Evolutionary conservation across 2,113 vertebrate genomes (phyloP), one percentile per base, ranked within the genome.

Genomic region (Hydrochoerus hydrochaeris): DNA sequence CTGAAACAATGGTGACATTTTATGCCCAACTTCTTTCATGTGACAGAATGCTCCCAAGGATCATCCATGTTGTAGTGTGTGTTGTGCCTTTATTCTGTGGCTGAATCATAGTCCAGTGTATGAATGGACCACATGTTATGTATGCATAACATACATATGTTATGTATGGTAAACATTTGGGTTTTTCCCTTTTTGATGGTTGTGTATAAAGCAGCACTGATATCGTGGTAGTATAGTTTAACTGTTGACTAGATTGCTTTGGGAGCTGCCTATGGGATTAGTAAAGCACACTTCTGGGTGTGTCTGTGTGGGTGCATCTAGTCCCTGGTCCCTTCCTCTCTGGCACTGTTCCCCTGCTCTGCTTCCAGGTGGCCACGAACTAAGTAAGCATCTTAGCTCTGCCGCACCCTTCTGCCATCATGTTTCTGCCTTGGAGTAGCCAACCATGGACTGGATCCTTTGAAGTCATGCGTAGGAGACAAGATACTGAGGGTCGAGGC

Each of bases 31-130:
- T 41, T 38, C 75, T 19, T 30, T 62, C 44, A 22, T 20, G 35
- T n/a, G 30, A 85, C 54, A 92, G 77, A 54, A 30, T 62, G 54
- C 22, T 69, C 71, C 67, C 65, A 84, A 12, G 6, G 32, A 44
- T 44, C 3, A 13, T 9, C 12, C 26, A 13, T 4, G 49, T 17
- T 16, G 3, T 4, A 20, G 62, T 41, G 1, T 22, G 4, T 11
- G 7, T 49, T 13, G 13, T 7, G 24, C 41, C 20, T 11, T 22
- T 19, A 3, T 4, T 67, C 16, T n/a, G 32, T 38, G 35, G 41
- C 75, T 58, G 30, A 77, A 26, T 80, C 26, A 32, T 62, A 77
- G 44, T 94, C 67, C 62, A 65, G 5, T 28, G 44, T 63, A 17
- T 41, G 87, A 32, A 85, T 4, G 17, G 75, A 28, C 62, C 62